Evolutionary conservation across 2,797 vertebrate species (phyloP).

Genomic region (Sebastes glaucus): DNA sequence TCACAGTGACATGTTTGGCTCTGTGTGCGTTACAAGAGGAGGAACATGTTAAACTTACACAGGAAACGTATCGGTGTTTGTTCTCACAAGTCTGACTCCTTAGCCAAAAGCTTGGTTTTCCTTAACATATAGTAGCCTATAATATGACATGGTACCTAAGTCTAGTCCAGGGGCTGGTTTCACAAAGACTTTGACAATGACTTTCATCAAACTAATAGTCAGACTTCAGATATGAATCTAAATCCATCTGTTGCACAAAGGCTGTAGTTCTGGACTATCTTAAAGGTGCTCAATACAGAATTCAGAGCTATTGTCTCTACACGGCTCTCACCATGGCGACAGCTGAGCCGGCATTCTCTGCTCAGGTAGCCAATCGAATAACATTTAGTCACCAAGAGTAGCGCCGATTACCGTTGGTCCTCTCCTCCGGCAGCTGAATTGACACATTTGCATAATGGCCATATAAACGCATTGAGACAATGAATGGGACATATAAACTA

Average conservation of each 20-base stretch:
- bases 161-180: neutral
- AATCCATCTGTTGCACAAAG: neutral
- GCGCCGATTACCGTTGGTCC: no score
- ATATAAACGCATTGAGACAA: no score
- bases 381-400: no score
- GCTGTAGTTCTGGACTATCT: neutral
- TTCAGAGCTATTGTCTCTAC: neutral
- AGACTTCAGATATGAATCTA: neutral
- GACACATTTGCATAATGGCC: no score
- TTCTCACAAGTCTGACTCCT: neutral
- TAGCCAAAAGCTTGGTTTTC: neutral
- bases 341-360: no score
- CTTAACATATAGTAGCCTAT: neutral
- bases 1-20: conserved; percentile 21
- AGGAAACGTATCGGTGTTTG: neutral
- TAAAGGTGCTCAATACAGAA: neutral
- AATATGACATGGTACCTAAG: neutral
- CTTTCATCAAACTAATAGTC: neutral
- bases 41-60: neutral
- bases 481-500: neutral
- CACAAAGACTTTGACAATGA: neutral
- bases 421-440: no score
- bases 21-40: conserved; percentile 24
- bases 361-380: no score
- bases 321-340: neutral